Evolutionary conservation across 2,113 vertebrate species (phyloP), one percentile per base, ranked within the genome.

Genomic region (Lathamus discolor): DNA sequence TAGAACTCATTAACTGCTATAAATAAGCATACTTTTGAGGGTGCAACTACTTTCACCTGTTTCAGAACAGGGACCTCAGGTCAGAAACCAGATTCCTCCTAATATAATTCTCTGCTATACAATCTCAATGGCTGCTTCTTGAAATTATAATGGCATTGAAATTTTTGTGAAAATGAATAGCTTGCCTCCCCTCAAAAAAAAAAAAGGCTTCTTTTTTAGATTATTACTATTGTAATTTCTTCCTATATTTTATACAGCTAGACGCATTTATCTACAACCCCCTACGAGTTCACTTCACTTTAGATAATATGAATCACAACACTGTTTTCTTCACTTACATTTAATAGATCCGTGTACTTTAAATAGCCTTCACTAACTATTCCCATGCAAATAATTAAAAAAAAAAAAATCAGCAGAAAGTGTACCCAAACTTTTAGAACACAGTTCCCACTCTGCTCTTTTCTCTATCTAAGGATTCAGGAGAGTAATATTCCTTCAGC

Each of bases 1-100:
- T 85, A 62, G n/a, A 86, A 81, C 31, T 88, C 55, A 67, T 88
- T 83, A 86, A 49, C 27, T 76, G 22, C 72, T 90, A n/a, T 80
- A 90, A 94, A 91, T 76, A 92, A 90, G 41, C 35, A 15, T 24
- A 24, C 9, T 95, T 94, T 35, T 85, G 62, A 84, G 44, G 74
- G 29, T 91, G 44, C 29, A 57, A 22, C 20, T 82, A 35, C 37
- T 77, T 93, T 68, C 12, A 78, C 9, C 33, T 67, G 41, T 33
- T 79, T 83, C 39, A 75, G 44, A 8, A 57, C 22, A 51, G 35
- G 54, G 28, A 84, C 29, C 24, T 70, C 44, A 75, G 37, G 6
- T 76, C 63, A 63, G 41, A 57, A 80, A 48, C 3, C 7, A n/a
- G 35, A 44, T 55, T 69, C 18, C 25, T 76, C 33, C 37, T 69